These are phyloP conservation scores for Loripinus fragilis DNA, from an alignment of 2,888 invertebrate species.

Conservation along the genomic window DNA sequence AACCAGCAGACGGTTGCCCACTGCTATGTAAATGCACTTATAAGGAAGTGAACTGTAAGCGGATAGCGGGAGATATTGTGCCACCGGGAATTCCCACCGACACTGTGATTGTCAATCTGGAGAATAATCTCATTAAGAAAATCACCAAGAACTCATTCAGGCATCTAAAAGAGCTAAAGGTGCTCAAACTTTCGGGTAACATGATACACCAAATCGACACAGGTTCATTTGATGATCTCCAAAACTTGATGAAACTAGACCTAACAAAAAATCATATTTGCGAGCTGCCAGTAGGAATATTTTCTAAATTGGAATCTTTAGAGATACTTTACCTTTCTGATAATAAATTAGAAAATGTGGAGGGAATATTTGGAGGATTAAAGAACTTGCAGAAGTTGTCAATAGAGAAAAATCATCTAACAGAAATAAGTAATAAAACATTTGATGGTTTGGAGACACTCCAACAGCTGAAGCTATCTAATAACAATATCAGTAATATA, in stretches of 20 bases:
- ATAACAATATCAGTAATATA: conserved; percentile 66
- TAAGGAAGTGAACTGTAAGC: background rate
- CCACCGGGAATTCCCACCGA: background rate
- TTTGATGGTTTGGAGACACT: conserved; percentile 63
- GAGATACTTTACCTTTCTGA: conserved; percentile 87
- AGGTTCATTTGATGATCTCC: conserved; percentile 39
- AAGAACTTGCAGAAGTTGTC: conserved; percentile 54
- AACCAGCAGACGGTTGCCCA: background rate
- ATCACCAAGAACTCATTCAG: background rate
- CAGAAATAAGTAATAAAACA: conserved; percentile 41
- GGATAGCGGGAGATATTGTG: background rate
- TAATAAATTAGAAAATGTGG: conserved; percentile 87
- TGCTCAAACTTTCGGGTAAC: conserved; percentile 51
- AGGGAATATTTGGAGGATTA: conserved; percentile 80
- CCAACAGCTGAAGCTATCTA: conserved; percentile 60
- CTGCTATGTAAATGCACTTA: background rate
- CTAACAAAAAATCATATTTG: conserved; percentile 45
- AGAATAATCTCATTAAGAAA: conserved; percentile 34
- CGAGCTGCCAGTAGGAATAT: conserved; percentile 37
- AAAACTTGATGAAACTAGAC: conserved; percentile 27
- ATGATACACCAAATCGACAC: conserved; percentile 36
- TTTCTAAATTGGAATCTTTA: conserved; percentile 39
- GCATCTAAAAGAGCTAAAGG: conserved; percentile 23
- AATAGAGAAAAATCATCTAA: conserved; percentile 63
- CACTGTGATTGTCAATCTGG: conserved; percentile 37